These are phyloP conservation scores for Caenorhabditis sp. DNA, from an alignment of 2,888 invertebrate genomes.

Conservation along the genomic window DNA sequence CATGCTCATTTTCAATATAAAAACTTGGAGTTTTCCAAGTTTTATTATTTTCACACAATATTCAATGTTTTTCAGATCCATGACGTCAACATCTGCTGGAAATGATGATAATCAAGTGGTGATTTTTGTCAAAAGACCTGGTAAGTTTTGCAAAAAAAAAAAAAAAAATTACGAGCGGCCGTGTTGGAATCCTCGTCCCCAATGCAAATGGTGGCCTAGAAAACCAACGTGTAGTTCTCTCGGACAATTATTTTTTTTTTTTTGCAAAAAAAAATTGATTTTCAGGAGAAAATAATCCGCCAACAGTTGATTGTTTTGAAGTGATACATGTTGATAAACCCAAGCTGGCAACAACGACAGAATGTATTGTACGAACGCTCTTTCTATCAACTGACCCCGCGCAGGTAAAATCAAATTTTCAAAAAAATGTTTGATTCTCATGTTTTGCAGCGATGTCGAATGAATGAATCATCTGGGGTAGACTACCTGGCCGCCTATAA, in stretches of 20 bases:
- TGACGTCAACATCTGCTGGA: slow-evolving; percentile 28
- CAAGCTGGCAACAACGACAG: slow-evolving; percentile 16
- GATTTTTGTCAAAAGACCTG: slow-evolving; percentile 42
- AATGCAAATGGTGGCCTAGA: too few relatives aligned
- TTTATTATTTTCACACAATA: not conserved
- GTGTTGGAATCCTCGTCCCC: too few relatives aligned
- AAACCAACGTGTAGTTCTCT: too few relatives aligned
- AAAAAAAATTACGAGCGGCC: not conserved
- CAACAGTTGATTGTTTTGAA: slow-evolving; percentile 44
- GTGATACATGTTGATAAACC: slow-evolving; percentile 19
- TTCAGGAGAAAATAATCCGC: slow-evolving; percentile 42
- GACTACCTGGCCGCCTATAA: slow-evolving; percentile 71
- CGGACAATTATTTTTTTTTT: slow-evolving; percentile 1
- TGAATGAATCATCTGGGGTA: slow-evolving; percentile 72
- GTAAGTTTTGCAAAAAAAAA: slow-evolving; percentile 9
- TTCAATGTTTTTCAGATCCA: slow-evolving; percentile 7
- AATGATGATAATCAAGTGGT: slow-evolving; percentile 40
- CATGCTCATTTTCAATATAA: not conserved
- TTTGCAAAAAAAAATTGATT: too few relatives aligned
- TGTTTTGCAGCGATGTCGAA: slow-evolving; percentile 70
- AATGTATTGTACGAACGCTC: slow-evolving; percentile 47
- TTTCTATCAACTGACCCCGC: slow-evolving; percentile 46
- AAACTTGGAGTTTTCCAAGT: not conserved
- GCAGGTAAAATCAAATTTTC: too few relatives aligned
- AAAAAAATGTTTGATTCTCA: not conserved